Evolutionary conservation across 2,113 vertebrate species (phyloP).

Genomic region (Periophthalmodon schlosseri): DNA sequence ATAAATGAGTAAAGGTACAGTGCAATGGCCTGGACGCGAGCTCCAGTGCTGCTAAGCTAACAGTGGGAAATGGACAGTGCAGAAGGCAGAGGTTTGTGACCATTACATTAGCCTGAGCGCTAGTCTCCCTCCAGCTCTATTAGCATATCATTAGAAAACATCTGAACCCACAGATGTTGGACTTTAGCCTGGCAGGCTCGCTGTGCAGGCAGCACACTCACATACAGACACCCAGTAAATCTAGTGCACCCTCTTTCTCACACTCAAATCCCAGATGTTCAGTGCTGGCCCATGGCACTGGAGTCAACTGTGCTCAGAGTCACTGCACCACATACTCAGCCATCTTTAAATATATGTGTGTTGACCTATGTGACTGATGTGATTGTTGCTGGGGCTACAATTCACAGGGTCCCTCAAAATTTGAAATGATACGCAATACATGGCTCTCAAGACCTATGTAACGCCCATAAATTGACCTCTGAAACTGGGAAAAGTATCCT

Average conservation of each 20-base stretch:
- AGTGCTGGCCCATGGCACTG: constrained; percentile 47
- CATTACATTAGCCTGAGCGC: constrained; percentile 66
- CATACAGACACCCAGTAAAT: constrained; percentile 30
- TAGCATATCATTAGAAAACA: constrained; percentile 80
- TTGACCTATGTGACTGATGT: not conserved
- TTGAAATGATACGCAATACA: no score
- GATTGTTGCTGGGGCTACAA: no score
- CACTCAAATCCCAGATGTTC: constrained; percentile 73
- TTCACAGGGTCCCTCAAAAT: no score
- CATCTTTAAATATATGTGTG: not conserved
- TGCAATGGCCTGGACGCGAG: not conserved
- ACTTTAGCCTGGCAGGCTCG: constrained; percentile 68
- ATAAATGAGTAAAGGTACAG: not conserved
- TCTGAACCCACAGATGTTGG: constrained; percentile 79
- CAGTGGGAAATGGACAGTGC: constrained; percentile 17
- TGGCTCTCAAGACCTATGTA: no score
- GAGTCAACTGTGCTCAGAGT: constrained; percentile 4
- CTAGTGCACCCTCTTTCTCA: constrained; percentile 23
- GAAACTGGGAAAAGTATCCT: no score
- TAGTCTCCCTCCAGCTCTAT: constrained; percentile 66
- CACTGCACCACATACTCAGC: not conserved
- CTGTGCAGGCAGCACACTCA: constrained; percentile 50
- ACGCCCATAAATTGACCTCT: no score
- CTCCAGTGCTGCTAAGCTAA: constrained; percentile 7
- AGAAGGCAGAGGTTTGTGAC: constrained; percentile 60